Evolutionary conservation across 2,888 invertebrate genomes (phyloP).

Genomic region (Drosophila parthenogenetica): DNA sequence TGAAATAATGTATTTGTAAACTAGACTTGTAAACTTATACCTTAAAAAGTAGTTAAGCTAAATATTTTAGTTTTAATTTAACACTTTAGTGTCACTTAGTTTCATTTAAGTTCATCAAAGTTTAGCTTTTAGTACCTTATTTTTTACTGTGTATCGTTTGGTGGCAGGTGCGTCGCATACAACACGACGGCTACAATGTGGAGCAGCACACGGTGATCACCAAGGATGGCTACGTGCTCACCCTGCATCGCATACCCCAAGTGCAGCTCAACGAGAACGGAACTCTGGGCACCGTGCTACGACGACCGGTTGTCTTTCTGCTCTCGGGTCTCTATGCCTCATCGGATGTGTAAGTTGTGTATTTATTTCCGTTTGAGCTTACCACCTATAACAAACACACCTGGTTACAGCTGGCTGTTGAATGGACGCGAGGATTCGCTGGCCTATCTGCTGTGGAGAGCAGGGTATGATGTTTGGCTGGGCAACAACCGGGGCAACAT

Average conservation of each 20-base stretch:
- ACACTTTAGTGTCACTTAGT: too few relatives aligned
- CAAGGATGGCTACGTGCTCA: constrained; percentile 82
- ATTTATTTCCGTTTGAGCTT: constrained; percentile 10
- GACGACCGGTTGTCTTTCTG: constrained; percentile 81
- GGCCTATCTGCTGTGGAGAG: constrained; percentile 82
- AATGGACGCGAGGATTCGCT: constrained; percentile 83
- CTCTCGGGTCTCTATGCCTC: constrained; percentile 83
- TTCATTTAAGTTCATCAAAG: too few relatives aligned
- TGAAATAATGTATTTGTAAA: too few relatives aligned
- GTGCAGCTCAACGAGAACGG: constrained; percentile 58
- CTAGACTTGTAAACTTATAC: too few relatives aligned
- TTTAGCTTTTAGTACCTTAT: too few relatives aligned
- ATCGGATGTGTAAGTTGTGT: constrained; percentile 77
- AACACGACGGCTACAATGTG: constrained; percentile 83
- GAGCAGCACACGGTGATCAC: constrained; percentile 88
- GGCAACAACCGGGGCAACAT: constrained; percentile 84
- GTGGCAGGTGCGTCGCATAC: constrained; percentile 82
- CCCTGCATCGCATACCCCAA: constrained; percentile 82
- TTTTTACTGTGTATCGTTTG: not conserved
- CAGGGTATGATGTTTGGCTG: constrained; percentile 84
- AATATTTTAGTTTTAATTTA: too few relatives aligned
- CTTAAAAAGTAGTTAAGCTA: too few relatives aligned
- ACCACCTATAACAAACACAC: constrained; percentile 1
- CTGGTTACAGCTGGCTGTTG: constrained; percentile 72
- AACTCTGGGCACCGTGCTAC: constrained; percentile 55